Percentiles rank a stretch among this genome's conserved stretches.
Conservation (phyloP, 2,113 vertebrate genomes). For the Heliornis fulica region DNA sequence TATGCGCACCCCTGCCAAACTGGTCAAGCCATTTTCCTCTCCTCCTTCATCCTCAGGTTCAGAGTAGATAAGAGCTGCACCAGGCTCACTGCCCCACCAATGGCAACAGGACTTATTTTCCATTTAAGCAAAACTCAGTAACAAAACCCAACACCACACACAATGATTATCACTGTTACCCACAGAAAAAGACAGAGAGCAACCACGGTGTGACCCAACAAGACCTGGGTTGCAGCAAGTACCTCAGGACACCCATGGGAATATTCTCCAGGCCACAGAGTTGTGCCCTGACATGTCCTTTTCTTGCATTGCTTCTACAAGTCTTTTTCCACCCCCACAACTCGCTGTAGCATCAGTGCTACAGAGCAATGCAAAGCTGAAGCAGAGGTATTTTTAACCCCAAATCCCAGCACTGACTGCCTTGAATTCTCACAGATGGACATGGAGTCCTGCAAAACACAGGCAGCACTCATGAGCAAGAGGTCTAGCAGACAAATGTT, state of each 20-base stretch:
- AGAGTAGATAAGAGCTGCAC: conserved; percentile 7
- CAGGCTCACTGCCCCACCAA: not conserved
- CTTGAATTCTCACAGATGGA: not conserved
- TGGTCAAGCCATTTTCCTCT: not conserved
- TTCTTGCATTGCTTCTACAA: not conserved
- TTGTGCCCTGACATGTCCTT: not conserved
- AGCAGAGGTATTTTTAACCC: not conserved
- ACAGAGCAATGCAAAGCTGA: not conserved
- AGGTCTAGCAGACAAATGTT: not conserved
- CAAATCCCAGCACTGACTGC: not conserved
- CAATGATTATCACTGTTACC: not conserved
- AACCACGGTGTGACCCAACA: not conserved
- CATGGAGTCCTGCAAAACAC: not conserved
- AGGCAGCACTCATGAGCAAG: not conserved
- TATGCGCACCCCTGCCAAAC: not conserved
- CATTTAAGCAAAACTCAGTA: not conserved
- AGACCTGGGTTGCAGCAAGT: not conserved
- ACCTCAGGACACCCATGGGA: not conserved
- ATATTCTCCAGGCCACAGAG: not conserved
- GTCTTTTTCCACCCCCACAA: not conserved
- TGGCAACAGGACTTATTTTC: not conserved
- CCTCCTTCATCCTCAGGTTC: not conserved
- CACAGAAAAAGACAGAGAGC: conserved; percentile 8
- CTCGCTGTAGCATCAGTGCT: not conserved
- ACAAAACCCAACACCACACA: not conserved